These are phyloP conservation scores for Coptodon rendalli DNA, from an alignment of 2,113 vertebrate species.

Conservation along the genomic window DNA sequence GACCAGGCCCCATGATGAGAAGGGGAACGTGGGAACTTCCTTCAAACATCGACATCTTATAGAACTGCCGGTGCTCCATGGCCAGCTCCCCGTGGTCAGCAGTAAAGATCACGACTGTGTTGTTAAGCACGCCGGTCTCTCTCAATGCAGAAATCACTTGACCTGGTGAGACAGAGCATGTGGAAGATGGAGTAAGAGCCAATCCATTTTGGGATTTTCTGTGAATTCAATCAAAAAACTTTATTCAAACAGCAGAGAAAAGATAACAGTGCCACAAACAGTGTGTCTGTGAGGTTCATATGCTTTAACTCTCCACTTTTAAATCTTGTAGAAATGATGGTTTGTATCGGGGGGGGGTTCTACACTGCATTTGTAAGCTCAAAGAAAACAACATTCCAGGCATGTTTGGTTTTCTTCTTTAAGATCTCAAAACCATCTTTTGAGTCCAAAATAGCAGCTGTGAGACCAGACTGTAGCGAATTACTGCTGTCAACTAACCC, in stretches of 20 bases:
- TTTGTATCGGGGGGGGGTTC: not conserved
- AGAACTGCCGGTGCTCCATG: constrained; percentile 97
- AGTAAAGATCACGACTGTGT: constrained; percentile 84
- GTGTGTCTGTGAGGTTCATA: not conserved
- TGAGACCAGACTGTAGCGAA: not conserved
- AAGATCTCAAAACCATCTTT: not conserved
- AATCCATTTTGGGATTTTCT: not conserved
- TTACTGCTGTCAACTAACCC: constrained; percentile 70
- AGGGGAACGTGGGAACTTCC: constrained; percentile 90
- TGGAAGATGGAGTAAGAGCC: not conserved
- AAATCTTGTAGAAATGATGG: not conserved
- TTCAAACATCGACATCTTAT: constrained; percentile 99
- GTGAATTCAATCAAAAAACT: not conserved
- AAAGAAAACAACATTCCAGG: not conserved
- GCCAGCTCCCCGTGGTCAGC: constrained; percentile 94
- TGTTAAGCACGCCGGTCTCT: constrained; percentile 75
- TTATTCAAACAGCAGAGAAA: not conserved
- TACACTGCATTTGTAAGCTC: not conserved
- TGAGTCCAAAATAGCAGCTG: not conserved
- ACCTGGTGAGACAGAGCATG: constrained; percentile 65
- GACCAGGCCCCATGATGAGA: constrained; percentile 81
- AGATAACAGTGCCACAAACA: not conserved
- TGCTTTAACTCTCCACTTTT: not conserved
- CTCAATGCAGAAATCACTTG: constrained; percentile 80
- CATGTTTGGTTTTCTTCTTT: not conserved